Conservation (phyloP, 30 jellyfish, hydroid and myxozoan species). For the Pseudorhiza aurosa region DNA sequence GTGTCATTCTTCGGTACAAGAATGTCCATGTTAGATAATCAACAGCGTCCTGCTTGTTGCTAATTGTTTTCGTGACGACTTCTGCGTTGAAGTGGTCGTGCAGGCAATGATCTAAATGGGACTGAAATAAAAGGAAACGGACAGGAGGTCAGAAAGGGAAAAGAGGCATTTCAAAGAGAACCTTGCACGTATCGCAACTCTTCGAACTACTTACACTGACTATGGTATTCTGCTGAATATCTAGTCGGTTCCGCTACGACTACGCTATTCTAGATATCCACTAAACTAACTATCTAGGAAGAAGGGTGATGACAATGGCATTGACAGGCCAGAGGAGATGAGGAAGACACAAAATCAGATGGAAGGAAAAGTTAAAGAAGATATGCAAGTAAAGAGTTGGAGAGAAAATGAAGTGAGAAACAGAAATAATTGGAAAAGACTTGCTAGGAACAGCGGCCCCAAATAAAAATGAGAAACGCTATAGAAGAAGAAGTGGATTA, state of each 20-base stretch:
- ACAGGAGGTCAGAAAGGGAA: too few species aligned
- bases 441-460: background rate
- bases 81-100: slow-evolving; percentile 99
- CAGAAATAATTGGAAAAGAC: background rate
- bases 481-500: background rate
- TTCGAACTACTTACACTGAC: too few species aligned
- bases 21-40: slow-evolving; percentile 99
- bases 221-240: too few species aligned
- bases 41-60: slow-evolving; percentile 99
- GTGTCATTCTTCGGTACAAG: slow-evolving; percentile 97
- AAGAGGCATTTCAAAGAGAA: background rate
- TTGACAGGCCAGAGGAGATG: too few species aligned
- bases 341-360: too few species aligned
- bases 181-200: too few species aligned
- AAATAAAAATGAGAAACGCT: background rate
- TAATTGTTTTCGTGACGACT: slow-evolving; percentile 98
- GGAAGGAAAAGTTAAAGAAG: background rate
- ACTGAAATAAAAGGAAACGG: slow-evolving; percentile 25
- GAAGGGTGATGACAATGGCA: too few species aligned
- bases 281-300: too few species aligned
- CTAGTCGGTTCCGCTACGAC: too few species aligned
- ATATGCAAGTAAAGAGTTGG: background rate
- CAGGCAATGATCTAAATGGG: slow-evolving; percentile 98
- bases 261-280: too few species aligned
- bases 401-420: background rate